Evolutionary conservation across 2,113 vertebrate species (phyloP).

Genomic region (Danionella cerebrum): DNA sequence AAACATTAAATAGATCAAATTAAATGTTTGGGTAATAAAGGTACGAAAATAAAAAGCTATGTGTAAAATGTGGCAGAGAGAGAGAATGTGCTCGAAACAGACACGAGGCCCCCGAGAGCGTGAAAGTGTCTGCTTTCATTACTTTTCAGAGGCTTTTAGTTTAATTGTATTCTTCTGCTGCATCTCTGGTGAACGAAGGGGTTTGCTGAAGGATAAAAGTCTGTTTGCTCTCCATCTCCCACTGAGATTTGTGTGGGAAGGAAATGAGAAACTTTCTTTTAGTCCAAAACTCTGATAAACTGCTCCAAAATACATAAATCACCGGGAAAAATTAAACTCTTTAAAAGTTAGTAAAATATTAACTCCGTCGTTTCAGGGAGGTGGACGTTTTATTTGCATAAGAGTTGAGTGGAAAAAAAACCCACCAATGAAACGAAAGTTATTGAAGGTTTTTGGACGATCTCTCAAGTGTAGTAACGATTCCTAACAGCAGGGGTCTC

Average conservation of each 20-base stretch:
- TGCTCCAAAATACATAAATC: neutral
- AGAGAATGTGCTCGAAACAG: neutral
- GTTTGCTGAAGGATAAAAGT: conserved; percentile 25
- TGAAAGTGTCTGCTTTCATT: conserved; percentile 8
- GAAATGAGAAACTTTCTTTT: neutral
- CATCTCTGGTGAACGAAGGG: neutral
- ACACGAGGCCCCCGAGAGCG: conserved; percentile 4
- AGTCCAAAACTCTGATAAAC: neutral
- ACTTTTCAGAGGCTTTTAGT: conserved; percentile 15
- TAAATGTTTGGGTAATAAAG: neutral
- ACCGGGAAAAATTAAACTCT: neutral
- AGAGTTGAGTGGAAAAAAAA: no score
- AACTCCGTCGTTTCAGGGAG: no score
- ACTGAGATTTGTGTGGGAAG: conserved; percentile 8
- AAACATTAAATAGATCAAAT: conserved; percentile 5
- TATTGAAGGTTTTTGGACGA: no score
- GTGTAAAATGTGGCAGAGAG: neutral
- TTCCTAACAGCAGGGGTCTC: no score
- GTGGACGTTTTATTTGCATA: no score
- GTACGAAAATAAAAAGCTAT: conserved; percentile 6
- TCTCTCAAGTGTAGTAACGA: no score
- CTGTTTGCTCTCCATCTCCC: conserved; percentile 19
- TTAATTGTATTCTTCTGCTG: conserved; percentile 24
- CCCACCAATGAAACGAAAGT: no score
- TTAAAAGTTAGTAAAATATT: neutral